Evolutionary conservation across 2,797 vertebrate species (phyloP).

Genomic region (Peromyscus melanophrys): DNA sequence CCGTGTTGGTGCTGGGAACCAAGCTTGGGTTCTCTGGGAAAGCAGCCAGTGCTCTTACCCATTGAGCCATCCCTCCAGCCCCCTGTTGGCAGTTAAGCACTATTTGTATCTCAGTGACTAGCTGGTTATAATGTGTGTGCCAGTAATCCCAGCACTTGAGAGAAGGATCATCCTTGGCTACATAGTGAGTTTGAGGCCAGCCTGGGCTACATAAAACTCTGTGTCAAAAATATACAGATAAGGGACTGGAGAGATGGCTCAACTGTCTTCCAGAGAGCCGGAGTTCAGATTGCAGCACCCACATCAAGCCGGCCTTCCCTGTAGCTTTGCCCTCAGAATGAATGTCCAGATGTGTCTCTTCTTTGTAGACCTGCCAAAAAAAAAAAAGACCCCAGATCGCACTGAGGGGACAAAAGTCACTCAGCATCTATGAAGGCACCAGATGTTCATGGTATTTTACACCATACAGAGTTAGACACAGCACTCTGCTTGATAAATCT

Average conservation of each 20-base stretch:
- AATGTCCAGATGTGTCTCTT: conserved; percentile 57
- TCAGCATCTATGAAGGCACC: conserved; percentile 64
- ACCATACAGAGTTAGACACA: neutral
- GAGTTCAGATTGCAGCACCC: neutral
- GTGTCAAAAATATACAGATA: neutral
- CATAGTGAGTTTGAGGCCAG: neutral
- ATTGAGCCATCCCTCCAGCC: neutral
- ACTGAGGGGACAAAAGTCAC: neutral
- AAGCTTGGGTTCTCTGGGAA: neutral
- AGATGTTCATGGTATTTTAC: conserved; percentile 55
- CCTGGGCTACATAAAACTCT: neutral
- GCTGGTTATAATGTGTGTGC: neutral
- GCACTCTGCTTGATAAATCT: neutral
- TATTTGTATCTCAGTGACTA: neutral
- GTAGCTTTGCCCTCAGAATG: conserved; percentile 14
- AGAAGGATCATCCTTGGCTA: neutral
- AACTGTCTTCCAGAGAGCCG: neutral
- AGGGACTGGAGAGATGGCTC: neutral
- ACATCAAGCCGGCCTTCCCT: neutral
- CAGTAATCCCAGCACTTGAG: neutral
- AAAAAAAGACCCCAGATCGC: conserved; percentile 27
- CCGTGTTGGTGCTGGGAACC: neutral
- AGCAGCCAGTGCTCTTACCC: neutral
- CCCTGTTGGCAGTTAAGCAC: neutral
- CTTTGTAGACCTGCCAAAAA: conserved; percentile 51